Conservation (phyloP, 2,797 vertebrate species). For the Tenualosa thibaudeaui region DNA sequence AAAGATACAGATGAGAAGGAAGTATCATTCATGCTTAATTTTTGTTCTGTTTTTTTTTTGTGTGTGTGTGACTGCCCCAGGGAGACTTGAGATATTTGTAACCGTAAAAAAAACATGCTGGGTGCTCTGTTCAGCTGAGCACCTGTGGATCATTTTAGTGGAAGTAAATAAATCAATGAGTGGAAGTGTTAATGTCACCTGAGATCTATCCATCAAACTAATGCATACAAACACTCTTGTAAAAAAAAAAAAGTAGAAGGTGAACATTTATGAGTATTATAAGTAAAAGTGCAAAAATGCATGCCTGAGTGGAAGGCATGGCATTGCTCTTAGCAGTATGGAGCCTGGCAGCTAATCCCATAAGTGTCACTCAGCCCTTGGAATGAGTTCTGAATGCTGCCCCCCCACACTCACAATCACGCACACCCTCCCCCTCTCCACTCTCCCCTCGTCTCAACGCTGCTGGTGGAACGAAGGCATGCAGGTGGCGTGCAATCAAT, state of each 20-base stretch:
- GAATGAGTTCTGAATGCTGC: not conserved
- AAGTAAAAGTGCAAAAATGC: not conserved
- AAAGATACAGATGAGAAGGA: constrained; percentile 13
- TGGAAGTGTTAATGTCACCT: not conserved
- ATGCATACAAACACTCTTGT: not conserved
- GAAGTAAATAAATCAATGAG: not conserved
- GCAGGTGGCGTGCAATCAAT: constrained; percentile 50
- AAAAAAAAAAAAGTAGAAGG: not conserved
- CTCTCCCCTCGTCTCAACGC: not conserved
- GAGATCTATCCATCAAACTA: not conserved
- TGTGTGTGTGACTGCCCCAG: not conserved
- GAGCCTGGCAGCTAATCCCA: not conserved
- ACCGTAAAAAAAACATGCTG: not conserved
- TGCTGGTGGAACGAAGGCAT: constrained; percentile 36
- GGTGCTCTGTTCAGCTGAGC: not conserved
- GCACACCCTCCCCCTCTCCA: not conserved
- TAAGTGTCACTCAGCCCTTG: constrained; percentile 8
- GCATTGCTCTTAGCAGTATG: not conserved
- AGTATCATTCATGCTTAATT: not conserved
- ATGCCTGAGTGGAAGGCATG: not conserved
- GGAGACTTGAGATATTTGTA: not conserved
- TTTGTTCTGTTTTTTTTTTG: not conserved
- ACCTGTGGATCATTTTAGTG: not conserved
- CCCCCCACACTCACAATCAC: not conserved
- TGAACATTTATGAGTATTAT: not conserved